These are phyloP conservation scores for Lepidocyrtoides sp. DNA, from an alignment of 2,888 invertebrate genomes.

Conservation along the genomic window DNA sequence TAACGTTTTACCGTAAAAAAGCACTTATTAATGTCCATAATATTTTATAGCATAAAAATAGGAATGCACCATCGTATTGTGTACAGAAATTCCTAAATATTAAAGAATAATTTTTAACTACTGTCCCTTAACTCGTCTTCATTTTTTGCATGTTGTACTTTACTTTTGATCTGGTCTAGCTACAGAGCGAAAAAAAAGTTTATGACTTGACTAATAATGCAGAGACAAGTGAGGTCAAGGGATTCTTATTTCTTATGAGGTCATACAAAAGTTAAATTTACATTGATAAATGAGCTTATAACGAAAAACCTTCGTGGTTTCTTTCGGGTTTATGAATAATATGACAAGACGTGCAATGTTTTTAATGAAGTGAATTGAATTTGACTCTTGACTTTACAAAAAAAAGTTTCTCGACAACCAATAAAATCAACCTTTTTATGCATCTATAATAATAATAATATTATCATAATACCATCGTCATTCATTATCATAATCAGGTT, in stretches of 20 bases:
- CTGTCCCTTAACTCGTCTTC: not conserved
- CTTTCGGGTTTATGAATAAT: not conserved
- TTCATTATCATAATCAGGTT: not conserved
- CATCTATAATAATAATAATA: not conserved
- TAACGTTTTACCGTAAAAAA: not conserved
- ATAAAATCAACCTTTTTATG: not conserved
- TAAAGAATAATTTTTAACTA: not conserved
- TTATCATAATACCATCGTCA: not conserved
- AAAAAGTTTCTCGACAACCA: not conserved
- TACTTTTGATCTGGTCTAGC: too few relatives aligned
- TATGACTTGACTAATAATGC: not conserved
- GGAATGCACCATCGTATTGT: not conserved
- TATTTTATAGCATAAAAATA: not conserved
- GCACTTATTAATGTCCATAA: not conserved
- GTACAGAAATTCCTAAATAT: not conserved
- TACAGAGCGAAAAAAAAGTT: too few relatives aligned
- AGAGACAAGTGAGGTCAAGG: not conserved
- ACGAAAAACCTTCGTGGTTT: not conserved
- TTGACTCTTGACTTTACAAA: not conserved
- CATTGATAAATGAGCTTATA: not conserved
- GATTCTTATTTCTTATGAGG: not conserved
- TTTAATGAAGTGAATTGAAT: not conserved
- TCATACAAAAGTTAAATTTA: not conserved
- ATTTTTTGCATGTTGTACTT: too few relatives aligned
- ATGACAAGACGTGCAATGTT: not conserved